Conservation (phyloP, 2,888 invertebrate species). For the Cloeon dipterum region DNA sequence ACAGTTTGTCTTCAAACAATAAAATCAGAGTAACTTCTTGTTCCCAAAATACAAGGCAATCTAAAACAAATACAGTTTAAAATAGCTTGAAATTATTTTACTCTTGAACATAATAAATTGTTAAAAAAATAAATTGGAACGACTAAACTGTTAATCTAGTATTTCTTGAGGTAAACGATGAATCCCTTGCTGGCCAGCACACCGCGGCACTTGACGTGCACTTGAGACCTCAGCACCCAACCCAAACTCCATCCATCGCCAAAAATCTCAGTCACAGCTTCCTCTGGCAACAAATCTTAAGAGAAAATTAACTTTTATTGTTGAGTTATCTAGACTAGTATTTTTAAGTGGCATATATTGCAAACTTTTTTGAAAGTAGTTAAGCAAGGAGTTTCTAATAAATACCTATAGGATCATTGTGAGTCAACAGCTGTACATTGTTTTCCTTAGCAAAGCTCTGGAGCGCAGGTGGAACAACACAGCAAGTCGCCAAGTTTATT, state of each 20-base stretch:
- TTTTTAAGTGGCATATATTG: slow-evolving; percentile 3
- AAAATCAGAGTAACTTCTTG: too few relatives aligned
- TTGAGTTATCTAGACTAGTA: slow-evolving; percentile 4
- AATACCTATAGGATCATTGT: slow-evolving; percentile 83
- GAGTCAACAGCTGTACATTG: slow-evolving; percentile 81
- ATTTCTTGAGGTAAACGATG: slow-evolving; percentile 21
- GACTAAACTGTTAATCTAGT: too few relatives aligned
- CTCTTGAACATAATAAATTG: too few relatives aligned
- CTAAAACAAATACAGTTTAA: too few relatives aligned
- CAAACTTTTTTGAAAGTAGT: not conserved
- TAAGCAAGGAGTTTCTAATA: too few relatives aligned
- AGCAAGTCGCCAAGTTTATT: slow-evolving; percentile 79
- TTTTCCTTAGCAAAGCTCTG: slow-evolving; percentile 76
- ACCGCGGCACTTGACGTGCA: slow-evolving; percentile 76
- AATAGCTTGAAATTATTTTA: too few relatives aligned
- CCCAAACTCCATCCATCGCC: slow-evolving; percentile 18
- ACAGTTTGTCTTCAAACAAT: too few relatives aligned
- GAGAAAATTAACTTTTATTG: slow-evolving; percentile 11
- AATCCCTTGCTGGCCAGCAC: slow-evolving; percentile 82
- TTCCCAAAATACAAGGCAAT: too few relatives aligned
- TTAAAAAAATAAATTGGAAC: too few relatives aligned
- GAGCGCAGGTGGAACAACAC: slow-evolving; percentile 78
- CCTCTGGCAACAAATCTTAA: slow-evolving; percentile 8
- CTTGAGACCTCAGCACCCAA: slow-evolving; percentile 72
- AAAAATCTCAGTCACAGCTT: not conserved